Base-by-base conservation (phyloP, 2,888 invertebrate species). In the Beris morrisii region DNA sequence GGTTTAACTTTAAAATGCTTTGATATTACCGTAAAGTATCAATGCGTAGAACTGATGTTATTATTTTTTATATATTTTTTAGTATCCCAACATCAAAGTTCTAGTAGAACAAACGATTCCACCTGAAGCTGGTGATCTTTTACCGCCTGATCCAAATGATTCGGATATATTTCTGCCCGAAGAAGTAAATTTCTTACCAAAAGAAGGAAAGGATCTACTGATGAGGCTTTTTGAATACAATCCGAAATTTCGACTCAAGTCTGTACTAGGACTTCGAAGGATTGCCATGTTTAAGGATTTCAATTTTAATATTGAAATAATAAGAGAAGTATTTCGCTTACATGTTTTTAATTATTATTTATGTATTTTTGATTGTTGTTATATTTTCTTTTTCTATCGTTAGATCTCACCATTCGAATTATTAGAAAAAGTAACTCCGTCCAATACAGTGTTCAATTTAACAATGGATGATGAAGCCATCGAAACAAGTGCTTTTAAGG, bases 241-340 rank as follows among this genome's bases (percentile, higher is more conserved):
- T 67, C 74, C 76, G 11, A 74, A 72, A 13, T 71, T 73, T 45
- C 75, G 79, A 4, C 69, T 78, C 46, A 77, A 75, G 53, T 78
- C 78, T 6, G 73, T 78, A 6, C 70, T 78, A 69, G 71, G 73
- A 3, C 70, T 79, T 55, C 76, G 77, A 67, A 74, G 73, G 65
- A 78, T 79, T 32, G 78, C 78, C 46, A 70, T 79, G 53, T 79
- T 73, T 65, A 76, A 76, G 68, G 72, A 74, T 53, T 78, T 75
- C 22, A 74, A 75, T 63, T 71, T 78, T 61, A 73, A 75, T 22
- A 59, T 73, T 4, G 71, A 75, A 58, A 69, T 72, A 52, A 70
- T 77, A 28, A 71, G 73, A 13, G 73, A 72, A 53, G 77, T 77
- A 71, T 28, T 31, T 13, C 5, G 28, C 5, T 12, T 9, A 38